These are phyloP conservation scores for Brachionichthys hirsutus DNA, from an alignment of 2,113 vertebrate species.

Conservation along the genomic window DNA sequence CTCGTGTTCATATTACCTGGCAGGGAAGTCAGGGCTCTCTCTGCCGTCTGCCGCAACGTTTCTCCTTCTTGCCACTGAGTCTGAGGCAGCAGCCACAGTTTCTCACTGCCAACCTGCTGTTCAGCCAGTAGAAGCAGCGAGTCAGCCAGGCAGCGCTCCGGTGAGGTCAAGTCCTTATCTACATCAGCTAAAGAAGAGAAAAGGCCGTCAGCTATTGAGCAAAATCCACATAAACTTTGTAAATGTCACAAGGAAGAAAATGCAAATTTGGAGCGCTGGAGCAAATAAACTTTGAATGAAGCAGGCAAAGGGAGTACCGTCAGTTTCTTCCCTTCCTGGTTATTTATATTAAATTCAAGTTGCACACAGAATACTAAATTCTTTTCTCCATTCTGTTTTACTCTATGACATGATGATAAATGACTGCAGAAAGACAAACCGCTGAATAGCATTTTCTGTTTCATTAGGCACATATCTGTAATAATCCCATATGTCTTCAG, in stretches of 20 bases:
- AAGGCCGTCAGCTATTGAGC: constrained; percentile 7
- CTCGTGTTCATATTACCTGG: constrained; percentile 73
- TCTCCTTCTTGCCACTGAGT: constrained; percentile 87
- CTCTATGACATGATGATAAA: constrained; percentile 4
- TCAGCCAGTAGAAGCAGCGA: constrained; percentile 85
- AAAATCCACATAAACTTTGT: constrained; percentile 20
- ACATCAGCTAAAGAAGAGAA: constrained; percentile 77
- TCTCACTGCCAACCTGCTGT: constrained; percentile 81
- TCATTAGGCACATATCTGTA: background rate
- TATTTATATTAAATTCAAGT: constrained; percentile 19
- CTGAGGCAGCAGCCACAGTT: constrained; percentile 91
- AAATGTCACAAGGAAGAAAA: constrained; percentile 41
- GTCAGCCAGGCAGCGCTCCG: constrained; percentile 83
- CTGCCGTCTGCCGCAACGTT: constrained; percentile 85
- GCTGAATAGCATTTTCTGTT: background rate
- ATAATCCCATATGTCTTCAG: background rate
- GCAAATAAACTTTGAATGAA: constrained; percentile 34
- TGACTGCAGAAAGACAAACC: constrained; percentile 5
- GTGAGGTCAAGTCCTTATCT: constrained; percentile 71
- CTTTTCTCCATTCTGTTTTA: constrained; percentile 12
- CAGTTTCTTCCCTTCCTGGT: constrained; percentile 13
- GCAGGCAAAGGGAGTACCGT: constrained; percentile 1
- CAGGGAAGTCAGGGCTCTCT: constrained; percentile 80
- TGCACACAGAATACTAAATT: constrained; percentile 6
- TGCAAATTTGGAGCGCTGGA: constrained; percentile 12